Base-by-base conservation (phyloP, 2,888 invertebrate species). In the Cerceris ruficornis region DNA sequence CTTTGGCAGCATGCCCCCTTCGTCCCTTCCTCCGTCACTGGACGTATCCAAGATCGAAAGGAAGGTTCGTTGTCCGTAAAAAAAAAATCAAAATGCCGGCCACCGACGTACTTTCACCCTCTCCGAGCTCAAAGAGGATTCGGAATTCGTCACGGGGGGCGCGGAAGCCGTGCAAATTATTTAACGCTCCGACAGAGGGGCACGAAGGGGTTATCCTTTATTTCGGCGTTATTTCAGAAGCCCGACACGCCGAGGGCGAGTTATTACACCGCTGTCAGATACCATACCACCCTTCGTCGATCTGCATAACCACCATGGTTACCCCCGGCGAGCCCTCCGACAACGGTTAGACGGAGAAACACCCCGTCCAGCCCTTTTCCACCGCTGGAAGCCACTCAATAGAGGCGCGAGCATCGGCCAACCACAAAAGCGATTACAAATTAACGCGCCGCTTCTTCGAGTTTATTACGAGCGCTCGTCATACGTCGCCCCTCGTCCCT, bases 341-440 rank as follows among this genome's bases (percentile, higher is more conserved):
- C 28, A 28, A 28, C 28, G 28, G 28, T 28, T 28, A 28, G 28
- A 28, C 28, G 28, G 28, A 28, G 28, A 28, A 28, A 28, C 28
- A 28, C 28, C 43, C 28, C 15, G 59, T 42, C 54, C 80, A 76
- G 82, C 84, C 84, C 84, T 86, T 87, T 81, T 85, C 80, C 84
- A 70, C 69, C 60, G 71, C 68, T 70, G 72, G 66, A 77, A 81
- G 87, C 84, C 86, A 88, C 89, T 89, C 90, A 79, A 90, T 88
- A 80, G 82, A 85, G 83, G 81, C 85, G 83, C 87, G 79, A 80
- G 84, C 87, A 88, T 89, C 87, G 83, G 85, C 84, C 82, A 83
- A 85, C 87, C 88, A 75, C 88, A 87, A 83, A 85, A 91, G 88
- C 90, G 88, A 90, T 91, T 91, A 90, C 90, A 89, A 91, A 91